Percentiles rank a stretch among this genome's conserved stretches.
Evolutionary conservation across 2,797 vertebrate species (phyloP).

Genomic region (Rhinophrynus dorsalis): DNA sequence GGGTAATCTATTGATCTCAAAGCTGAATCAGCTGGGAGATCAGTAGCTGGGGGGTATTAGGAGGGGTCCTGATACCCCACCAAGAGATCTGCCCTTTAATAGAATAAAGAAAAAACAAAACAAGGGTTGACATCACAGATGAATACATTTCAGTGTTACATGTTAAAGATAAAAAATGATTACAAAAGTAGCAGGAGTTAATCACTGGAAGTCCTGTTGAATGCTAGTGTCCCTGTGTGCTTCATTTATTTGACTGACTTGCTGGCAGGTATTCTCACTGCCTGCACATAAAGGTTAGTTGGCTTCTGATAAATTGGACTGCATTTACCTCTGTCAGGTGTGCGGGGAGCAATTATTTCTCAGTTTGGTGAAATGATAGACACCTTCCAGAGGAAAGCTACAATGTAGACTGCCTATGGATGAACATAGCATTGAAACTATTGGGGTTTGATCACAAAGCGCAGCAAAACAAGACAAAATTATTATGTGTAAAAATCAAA

Average conservation of each 20-base stretch:
- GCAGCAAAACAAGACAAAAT: slow-evolving; percentile 1
- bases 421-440: neutral
- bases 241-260: slow-evolving; percentile 40
- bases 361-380: slow-evolving; percentile 26
- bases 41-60: no score
- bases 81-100: no score
- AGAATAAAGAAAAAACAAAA: no score
- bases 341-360: slow-evolving; percentile 41
- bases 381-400: neutral
- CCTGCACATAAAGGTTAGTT: slow-evolving; percentile 6
- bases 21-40: no score
- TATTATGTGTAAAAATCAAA: neutral
- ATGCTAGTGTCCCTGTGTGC: slow-evolving; percentile 12
- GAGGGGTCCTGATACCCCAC: no score
- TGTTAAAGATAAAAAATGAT: no score
- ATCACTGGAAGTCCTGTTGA: neutral
- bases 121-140: no score
- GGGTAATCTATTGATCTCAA: no score
- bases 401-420: neutral
- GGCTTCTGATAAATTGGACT: neutral
- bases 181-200: no score
- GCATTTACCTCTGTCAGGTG: slow-evolving; percentile 41
- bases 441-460: neutral
- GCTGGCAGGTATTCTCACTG: slow-evolving; percentile 20
- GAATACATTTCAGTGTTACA: no score